These are phyloP conservation scores for Phasia obesa DNA, from an alignment of 2,888 invertebrate genomes.

Conservation along the genomic window DNA sequence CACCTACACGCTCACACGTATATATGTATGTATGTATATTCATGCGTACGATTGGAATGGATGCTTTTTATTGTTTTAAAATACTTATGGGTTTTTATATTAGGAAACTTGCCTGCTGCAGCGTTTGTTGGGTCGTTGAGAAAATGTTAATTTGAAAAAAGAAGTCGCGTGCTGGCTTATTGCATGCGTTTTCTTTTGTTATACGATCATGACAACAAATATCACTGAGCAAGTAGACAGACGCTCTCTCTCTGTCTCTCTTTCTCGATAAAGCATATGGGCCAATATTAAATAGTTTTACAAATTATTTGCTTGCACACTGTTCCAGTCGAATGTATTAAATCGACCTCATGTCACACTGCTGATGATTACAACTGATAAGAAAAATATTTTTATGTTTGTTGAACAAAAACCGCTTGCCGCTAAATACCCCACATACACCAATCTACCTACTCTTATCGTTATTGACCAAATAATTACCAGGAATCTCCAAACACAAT, in stretches of 20 bases:
- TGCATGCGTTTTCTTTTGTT: conserved; percentile 23
- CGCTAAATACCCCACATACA: not conserved
- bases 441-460: no score
- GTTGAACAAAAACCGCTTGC: conserved; percentile 7
- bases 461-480: not conserved
- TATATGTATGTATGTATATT: no score
- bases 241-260: not conserved
- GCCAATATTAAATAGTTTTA: conserved; percentile 43
- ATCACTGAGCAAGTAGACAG: conserved; percentile 33
- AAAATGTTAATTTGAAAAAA: not conserved
- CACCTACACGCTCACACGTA: conserved; percentile 56
- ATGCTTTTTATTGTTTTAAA: no score
- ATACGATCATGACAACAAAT: conserved; percentile 14
- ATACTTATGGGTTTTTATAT: no score
- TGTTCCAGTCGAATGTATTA: conserved; percentile 39
- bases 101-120: no score
- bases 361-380: conserved; percentile 78
- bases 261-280: not conserved
- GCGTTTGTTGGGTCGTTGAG: not conserved
- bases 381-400: conserved; percentile 79
- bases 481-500: not conserved
- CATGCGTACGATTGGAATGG: no score
- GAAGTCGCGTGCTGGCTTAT: conserved; percentile 77
- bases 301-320: conserved; percentile 42
- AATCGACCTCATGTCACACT: conserved; percentile 49